Percentiles rank a stretch among this genome's conserved stretches.
Conservation (phyloP, 1,140 invertebrate species). For the Drosophila jambulina region DNA sequence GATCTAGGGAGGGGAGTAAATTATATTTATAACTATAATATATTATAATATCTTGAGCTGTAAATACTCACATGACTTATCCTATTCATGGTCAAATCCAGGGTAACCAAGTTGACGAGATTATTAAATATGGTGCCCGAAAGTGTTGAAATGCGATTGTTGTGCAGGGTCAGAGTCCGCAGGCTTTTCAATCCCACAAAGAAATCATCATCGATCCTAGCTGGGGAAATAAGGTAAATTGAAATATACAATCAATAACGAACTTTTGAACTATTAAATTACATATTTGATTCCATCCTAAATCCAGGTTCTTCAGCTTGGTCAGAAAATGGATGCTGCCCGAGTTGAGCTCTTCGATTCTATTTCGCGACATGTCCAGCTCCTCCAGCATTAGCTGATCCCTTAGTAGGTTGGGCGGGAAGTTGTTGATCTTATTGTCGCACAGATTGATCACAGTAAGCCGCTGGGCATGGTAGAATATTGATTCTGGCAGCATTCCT, state of each 20-base stretch:
- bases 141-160: constrained; percentile 88
- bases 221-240: constrained; percentile 18
- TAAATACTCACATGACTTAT: constrained; percentile 76
- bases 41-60: neutral
- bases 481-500: constrained; percentile 86
- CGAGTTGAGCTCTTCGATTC: constrained; percentile 86
- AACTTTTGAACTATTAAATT: constrained; percentile 1
- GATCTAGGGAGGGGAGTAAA: constrained; percentile 54
- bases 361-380: constrained; percentile 88
- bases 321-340: constrained; percentile 87
- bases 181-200: constrained; percentile 87
- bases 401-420: constrained; percentile 86
- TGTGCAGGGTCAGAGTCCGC: constrained; percentile 87
- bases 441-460: constrained; percentile 90
- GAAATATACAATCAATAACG: neutral
- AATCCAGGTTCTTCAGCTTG: constrained; percentile 87
- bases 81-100: constrained; percentile 87
- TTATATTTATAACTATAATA: no score
- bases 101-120: constrained; percentile 86
- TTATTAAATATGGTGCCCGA: constrained; percentile 87
- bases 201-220: constrained; percentile 85
- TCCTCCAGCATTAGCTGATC: constrained; percentile 86
- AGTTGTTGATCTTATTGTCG: constrained; percentile 88
- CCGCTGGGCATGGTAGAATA: constrained; percentile 88
- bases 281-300: constrained; percentile 87